Evolutionary conservation across 2,888 invertebrate genomes (phyloP).

Genomic region (Osedax frankpressi): DNA sequence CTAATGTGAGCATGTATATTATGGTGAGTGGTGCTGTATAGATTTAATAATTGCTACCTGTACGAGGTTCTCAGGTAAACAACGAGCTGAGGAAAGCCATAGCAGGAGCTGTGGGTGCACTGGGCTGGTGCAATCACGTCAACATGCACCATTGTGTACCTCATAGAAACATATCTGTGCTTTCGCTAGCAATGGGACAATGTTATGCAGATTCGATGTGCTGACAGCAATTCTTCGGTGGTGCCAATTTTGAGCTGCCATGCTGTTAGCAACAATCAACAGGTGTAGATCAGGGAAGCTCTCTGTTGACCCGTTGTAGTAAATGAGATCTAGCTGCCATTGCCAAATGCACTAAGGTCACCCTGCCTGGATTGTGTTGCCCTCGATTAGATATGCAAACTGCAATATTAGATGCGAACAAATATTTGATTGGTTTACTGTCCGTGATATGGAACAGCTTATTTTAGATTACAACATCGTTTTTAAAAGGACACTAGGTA

Average conservation of each 20-base stretch:
- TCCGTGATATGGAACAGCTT: neutral
- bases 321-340: neutral
- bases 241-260: conserved; percentile 9
- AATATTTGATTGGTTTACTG: conserved; percentile 3
- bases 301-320: neutral
- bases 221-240: conserved; percentile 1
- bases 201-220: conserved; percentile 3
- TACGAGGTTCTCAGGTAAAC: neutral
- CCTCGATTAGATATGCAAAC: conserved; percentile 2
- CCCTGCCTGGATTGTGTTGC: neutral
- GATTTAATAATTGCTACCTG: conserved; percentile 10
- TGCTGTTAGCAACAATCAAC: conserved; percentile 8
- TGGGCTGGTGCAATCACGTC: conserved; percentile 2
- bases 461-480: neutral
- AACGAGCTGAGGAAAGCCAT: neutral
- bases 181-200: conserved; percentile 8
- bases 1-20: neutral
- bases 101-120: neutral
- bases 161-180: conserved; percentile 5
- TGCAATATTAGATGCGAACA: neutral
- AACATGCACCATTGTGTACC: conserved; percentile 1
- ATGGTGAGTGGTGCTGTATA: neutral
- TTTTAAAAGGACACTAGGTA: neutral
- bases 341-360: conserved; percentile 9
- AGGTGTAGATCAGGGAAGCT: neutral